Evolutionary conservation across 2,797 vertebrate genomes (phyloP), one percentile per base, ranked within the genome.

Genomic region (Pyrocephalus nanus): DNA sequence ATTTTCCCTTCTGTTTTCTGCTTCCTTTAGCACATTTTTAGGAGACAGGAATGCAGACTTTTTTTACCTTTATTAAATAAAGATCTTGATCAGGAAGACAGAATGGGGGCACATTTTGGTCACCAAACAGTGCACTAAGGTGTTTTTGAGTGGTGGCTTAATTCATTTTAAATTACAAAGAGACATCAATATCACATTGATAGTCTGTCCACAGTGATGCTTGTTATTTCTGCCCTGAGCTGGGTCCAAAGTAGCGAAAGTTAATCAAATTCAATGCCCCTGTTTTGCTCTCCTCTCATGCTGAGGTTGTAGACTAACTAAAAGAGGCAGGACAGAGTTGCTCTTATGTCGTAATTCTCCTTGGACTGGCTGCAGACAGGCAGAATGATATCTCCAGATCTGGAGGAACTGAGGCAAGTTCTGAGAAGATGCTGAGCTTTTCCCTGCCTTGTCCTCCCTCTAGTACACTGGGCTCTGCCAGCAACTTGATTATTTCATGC

Each of bases 1-100:
- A 83, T 86, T 76, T 78, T 54, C 53, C 45, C 26, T 71, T 82
- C 60, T 53, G 21, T 85, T 92, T 93, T 87, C 81, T 96, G 85
- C 84, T 91, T 90, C n/a, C 64, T 74, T 75, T 85, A 78, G 86
- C 79, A 91, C 27, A 87, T 93, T 80, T 83, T 86, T 82, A 76
- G 77, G 50, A 94, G 77, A 88, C 14, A 6, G 48, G 65, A 93
- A 92, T 65, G 45, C 8, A 71, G 81, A 62, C 21, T 65, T 83
- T 78, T 90, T 72, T 58, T 2, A 55, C 57, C 22, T 71, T 89
- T 85, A 83, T 89, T 88, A 88, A 94, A 90, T 86, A 69, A 88
- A 82, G 55, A 84, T 85, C 77, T 91, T 78, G 47, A 95, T 71
- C 65, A 87, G 61, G 16, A 96, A 83, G 90, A 86, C 76, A 96